A percentile compares a stretch with the other conserved stretches of the same genome.
Evolutionary conservation across 1,140 invertebrate genomes (phyloP).

Genomic region (Apis mellifera): DNA sequence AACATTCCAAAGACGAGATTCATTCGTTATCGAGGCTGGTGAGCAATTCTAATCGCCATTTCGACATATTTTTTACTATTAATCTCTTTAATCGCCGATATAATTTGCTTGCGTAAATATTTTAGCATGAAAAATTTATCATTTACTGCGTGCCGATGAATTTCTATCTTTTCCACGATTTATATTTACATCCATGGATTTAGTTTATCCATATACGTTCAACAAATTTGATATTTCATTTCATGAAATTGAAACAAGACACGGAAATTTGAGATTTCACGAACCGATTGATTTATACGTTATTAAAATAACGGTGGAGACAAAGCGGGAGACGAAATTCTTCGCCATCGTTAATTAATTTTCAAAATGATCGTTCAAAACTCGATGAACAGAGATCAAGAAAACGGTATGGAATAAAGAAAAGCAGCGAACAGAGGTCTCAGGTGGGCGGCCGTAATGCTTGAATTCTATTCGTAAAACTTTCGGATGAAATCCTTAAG

Average conservation of each 20-base stretch:
- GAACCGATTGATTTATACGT: slow-evolving; percentile 6
- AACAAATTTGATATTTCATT: background rate
- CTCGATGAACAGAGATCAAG: background rate
- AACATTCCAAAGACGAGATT: too few relatives aligned
- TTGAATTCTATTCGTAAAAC: slow-evolving; percentile 11
- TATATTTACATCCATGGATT: background rate
- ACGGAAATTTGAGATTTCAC: background rate
- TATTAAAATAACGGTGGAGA: background rate
- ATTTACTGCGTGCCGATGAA: background rate
- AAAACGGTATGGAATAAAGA: too few relatives aligned
- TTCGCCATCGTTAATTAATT: background rate
- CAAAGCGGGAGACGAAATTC: background rate
- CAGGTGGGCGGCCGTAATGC: slow-evolving; percentile 5
- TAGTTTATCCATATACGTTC: background rate
- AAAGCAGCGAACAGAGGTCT: background rate
- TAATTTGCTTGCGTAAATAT: slow-evolving; percentile 9
- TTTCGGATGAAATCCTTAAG: slow-evolving; percentile 5
- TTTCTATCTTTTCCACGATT: background rate
- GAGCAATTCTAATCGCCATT: too few relatives aligned
- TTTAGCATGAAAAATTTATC: slow-evolving; percentile 5
- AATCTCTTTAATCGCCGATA: too few relatives aligned
- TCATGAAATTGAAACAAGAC: background rate
- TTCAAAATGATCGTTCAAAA: background rate
- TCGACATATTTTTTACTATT: too few relatives aligned
- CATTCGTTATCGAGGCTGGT: too few relatives aligned